Base-by-base conservation (phyloP, 2,113 vertebrate genomes). In the Taxidea taxus region DNA sequence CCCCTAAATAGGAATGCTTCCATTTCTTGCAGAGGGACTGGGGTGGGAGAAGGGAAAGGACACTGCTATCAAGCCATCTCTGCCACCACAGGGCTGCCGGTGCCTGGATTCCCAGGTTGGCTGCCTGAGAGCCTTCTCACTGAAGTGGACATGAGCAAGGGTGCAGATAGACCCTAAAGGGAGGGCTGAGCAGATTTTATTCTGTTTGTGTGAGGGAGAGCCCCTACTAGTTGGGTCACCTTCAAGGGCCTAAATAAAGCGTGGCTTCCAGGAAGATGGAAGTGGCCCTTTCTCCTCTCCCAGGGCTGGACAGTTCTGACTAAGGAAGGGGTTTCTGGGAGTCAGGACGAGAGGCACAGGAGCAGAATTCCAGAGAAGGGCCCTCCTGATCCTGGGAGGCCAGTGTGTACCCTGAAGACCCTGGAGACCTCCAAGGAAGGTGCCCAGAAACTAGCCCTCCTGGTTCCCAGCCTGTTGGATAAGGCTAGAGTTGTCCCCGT, bases 51-150 rank as follows among this genome's bases (percentile, higher is more conserved):
- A 34, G 23, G 16, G 34, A 68, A 37, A 20, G 15, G 6, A 39
- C 20, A 23, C 27, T 34, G 15, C 37, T 82, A 64, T 78, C 5
- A 56, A 39, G n/a, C 16, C 34, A 0, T 21, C 13, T 16, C 11
- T 6, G 14, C 31, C 7, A 8, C 74, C 44, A 6, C 12, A 0
- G 37, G 25, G 64, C 64, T 72, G 78, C 64, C 20, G 3, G n/a
- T 8, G 37, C 78, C 97, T 98, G 84, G 1, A 0, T 51, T 20
- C 44, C 47, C 75, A 20, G 31, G 31, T 9, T 16, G 15, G 75
- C 16, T 37, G 0, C 82, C 91, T 56, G 96, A 95, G 95, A 96
- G 96, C 94, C 95, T 95, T 96, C 86, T 97, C 60, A 86, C 97
- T 88, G 23, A 97, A 96, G 62, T 84, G 95, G 54, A 27, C 81